A percentile compares a stretch with the other conserved stretches of the same genome.
These are phyloP conservation scores for Botrylloides violaceus DNA, from an alignment of 23 tunicate genomes.

Conservation along the genomic window DNA sequence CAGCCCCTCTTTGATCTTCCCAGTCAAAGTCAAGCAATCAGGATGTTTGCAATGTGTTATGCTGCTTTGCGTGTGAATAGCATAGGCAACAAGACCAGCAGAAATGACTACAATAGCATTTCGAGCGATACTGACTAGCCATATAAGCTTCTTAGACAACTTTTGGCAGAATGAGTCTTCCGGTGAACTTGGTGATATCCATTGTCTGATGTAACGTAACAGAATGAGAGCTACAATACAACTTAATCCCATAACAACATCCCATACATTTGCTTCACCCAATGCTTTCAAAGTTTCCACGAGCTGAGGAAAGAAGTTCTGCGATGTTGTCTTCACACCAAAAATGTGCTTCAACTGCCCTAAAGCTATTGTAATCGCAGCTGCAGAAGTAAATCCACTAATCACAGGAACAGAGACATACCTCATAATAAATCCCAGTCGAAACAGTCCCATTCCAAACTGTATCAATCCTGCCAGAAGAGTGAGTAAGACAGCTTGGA, in stretches of 20 bases:
- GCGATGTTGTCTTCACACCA: conserved; percentile 71
- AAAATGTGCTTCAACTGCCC: conserved; percentile 90
- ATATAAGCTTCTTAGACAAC: conserved; percentile 55
- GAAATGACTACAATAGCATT: conserved; percentile 87
- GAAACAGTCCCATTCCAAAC: conserved; percentile 68
- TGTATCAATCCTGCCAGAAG: conserved; percentile 78
- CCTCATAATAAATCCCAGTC: conserved; percentile 86
- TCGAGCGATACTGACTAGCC: conserved; percentile 76
- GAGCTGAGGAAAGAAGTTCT: conserved; percentile 62
- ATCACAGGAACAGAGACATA: conserved; percentile 89
- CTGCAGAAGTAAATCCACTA: conserved; percentile 97
- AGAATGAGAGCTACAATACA: conserved; percentile 45
- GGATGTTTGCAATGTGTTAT: conserved; percentile 42
- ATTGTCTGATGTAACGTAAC: conserved; percentile 29
- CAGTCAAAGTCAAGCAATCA: conserved; percentile 78
- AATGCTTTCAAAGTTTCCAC: conserved; percentile 61
- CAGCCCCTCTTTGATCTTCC: conserved; percentile 57
- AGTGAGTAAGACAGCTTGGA: conserved; percentile 84
- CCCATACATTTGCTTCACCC: conserved; percentile 64
- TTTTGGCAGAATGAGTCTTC: conserved; percentile 24
- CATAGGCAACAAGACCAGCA: conserved; percentile 80
- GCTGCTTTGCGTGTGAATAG: conserved; percentile 56
- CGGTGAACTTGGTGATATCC: conserved; percentile 17
- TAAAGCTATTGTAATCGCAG: conserved; percentile 84
- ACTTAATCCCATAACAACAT: conserved; percentile 61